phyloP scores from a whole-genome alignment of 2,113 vertebrate species.

The Corapipo altera region DNA sequence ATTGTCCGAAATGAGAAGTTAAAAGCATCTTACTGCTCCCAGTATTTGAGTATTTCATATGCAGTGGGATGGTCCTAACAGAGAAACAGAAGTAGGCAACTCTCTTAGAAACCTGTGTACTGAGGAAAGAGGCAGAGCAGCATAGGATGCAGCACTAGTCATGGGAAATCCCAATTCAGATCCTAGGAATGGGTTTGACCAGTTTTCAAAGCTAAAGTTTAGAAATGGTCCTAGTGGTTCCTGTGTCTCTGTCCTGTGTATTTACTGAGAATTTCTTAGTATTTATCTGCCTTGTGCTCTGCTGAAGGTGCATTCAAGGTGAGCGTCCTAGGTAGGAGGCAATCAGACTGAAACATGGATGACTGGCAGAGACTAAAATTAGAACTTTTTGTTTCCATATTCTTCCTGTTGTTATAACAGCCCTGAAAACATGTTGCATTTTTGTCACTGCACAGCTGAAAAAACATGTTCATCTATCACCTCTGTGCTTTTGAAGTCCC shows the following conservation, averaged over 20 bases:
- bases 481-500: conserved; percentile 38
- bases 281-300: background rate
- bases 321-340: background rate
- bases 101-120: background rate
- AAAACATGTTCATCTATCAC: background rate
- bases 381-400: background rate
- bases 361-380: conserved; percentile 4
- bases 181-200: background rate
- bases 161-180: background rate
- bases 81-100: accelerated
- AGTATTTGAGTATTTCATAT: background rate
- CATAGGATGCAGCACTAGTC: too few relatives aligned
- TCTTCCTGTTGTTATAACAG: background rate
- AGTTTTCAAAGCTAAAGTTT: background rate
- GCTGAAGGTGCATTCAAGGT: background rate
- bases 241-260: background rate
- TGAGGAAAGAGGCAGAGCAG: background rate
- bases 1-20: background rate
- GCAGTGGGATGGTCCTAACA: background rate
- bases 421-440: background rate
- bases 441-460: background rate
- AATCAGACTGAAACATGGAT: background rate
- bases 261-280: background rate
- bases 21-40: background rate
- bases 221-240: background rate